A percentile compares a stretch with the other conserved stretches of the same genome.
These are phyloP conservation scores for Cossypha caffra DNA, from an alignment of 2,797 vertebrate species.

Conservation along the genomic window DNA sequence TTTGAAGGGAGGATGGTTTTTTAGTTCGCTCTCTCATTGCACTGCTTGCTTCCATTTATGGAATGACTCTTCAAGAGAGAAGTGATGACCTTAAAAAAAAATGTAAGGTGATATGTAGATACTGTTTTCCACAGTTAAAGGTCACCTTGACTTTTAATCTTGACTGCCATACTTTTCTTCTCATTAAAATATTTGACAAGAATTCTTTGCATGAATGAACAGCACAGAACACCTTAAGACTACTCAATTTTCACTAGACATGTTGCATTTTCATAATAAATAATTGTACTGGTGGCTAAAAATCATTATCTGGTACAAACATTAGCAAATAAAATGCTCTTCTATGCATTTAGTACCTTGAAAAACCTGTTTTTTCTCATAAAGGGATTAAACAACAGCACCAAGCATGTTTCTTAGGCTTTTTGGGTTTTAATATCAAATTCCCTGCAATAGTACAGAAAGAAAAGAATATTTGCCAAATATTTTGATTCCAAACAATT, in stretches of 20 bases:
- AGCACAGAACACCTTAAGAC: constrained; percentile 59
- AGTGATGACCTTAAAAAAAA: constrained; percentile 63
- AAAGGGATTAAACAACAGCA: not conserved
- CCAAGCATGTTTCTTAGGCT: not conserved
- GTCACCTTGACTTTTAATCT: constrained; percentile 78
- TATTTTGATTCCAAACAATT: constrained; percentile 11
- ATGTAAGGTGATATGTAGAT: constrained; percentile 48
- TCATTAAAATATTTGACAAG: constrained; percentile 83
- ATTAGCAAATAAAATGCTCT: constrained; percentile 22
- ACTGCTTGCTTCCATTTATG: not conserved
- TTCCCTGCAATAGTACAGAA: not conserved
- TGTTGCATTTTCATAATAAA: constrained; percentile 43
- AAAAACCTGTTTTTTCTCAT: not conserved
- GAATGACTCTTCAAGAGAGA: constrained; percentile 32
- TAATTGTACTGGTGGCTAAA: constrained; percentile 44
- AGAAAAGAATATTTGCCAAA: not conserved
- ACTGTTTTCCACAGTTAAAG: constrained; percentile 67
- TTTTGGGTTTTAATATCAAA: constrained; percentile 4
- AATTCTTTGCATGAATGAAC: constrained; percentile 76
- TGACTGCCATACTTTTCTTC: constrained; percentile 71
- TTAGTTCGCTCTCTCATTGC: not conserved
- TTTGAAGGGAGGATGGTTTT: not conserved
- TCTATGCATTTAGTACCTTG: not conserved
- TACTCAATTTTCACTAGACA: constrained; percentile 49
- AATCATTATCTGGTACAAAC: constrained; percentile 26